phyloP scores from a whole-genome alignment of 2,888 invertebrate species.

The Desoria tigrina region DNA sequence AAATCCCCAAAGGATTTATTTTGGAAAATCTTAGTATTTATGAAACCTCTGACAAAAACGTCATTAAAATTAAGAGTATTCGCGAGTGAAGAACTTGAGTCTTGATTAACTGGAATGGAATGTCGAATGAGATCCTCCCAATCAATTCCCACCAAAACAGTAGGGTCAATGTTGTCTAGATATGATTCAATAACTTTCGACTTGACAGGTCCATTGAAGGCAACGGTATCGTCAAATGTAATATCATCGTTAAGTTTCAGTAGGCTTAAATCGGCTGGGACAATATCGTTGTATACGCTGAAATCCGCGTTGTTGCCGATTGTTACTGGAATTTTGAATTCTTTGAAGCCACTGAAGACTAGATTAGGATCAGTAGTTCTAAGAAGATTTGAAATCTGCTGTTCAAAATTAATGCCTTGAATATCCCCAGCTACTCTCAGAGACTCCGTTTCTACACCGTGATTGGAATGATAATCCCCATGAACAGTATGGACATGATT shows the following conservation, averaged over 20 bases:
- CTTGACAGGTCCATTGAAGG: not conserved
- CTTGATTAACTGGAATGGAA: slow-evolving; percentile 27
- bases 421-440: slow-evolving; percentile 3
- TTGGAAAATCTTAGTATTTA: slow-evolving; percentile 30
- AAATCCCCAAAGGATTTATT: slow-evolving; percentile 30
- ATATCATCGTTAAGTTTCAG: not conserved
- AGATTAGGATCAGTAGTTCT: slow-evolving; percentile 8
- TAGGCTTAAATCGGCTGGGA: not conserved
- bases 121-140: slow-evolving; percentile 27
- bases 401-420: not conserved
- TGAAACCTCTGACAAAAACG: slow-evolving; percentile 1
- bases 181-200: not conserved
- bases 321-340: not conserved
- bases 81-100: not conserved
- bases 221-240: not conserved
- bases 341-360: slow-evolving; percentile 7
- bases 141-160: slow-evolving; percentile 15
- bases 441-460: not conserved
- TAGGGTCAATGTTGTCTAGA: not conserved
- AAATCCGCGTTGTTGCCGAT: not conserved
- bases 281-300: not conserved
- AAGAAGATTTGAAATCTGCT: not conserved
- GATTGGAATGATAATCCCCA: not conserved
- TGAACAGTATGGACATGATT: not conserved
- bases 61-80: slow-evolving; percentile 24